These are phyloP conservation scores for Argentina silus DNA, from an alignment of 2,797 vertebrate genomes.

Conservation along the genomic window DNA sequence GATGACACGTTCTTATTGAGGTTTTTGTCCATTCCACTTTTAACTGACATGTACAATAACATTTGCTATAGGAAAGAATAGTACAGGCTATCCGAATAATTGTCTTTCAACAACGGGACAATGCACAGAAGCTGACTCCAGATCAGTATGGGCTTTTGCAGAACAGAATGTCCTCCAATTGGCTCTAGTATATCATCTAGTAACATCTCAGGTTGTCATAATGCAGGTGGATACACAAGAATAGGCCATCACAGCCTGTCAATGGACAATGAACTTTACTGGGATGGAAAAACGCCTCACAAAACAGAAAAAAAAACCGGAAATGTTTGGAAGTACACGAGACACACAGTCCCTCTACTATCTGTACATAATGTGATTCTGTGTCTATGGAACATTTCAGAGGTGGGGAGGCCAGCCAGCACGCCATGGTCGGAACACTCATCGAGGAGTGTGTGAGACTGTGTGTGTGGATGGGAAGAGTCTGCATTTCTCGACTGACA, in stretches of 20 bases:
- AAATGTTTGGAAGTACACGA: slow-evolving; percentile 23
- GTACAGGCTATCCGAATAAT: neutral
- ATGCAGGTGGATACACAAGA: neutral
- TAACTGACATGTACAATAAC: no score
- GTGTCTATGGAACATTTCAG: slow-evolving; percentile 1
- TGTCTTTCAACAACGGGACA: neutral
- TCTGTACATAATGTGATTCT: slow-evolving; percentile 24
- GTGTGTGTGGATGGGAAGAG: slow-evolving; percentile 32
- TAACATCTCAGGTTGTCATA: neutral
- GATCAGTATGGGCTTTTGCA: neutral
- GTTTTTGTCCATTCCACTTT: no score
- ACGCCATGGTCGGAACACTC: slow-evolving; percentile 39
- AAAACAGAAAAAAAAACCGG: no score
- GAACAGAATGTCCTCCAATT: slow-evolving; percentile 1
- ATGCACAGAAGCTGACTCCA: neutral
- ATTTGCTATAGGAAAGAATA: no score
- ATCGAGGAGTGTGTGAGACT: slow-evolving; percentile 28
- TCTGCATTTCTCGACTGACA: slow-evolving; percentile 51
- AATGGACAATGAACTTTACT: neutral
- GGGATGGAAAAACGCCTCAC: neutral
- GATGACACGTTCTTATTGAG: no score
- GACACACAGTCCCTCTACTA: neutral
- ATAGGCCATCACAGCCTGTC: neutral
- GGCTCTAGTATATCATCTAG: neutral
- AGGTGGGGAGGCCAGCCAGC: slow-evolving; percentile 15